Base-by-base conservation (phyloP, 2,888 invertebrate genomes). In the Brenthis daphne region DNA sequence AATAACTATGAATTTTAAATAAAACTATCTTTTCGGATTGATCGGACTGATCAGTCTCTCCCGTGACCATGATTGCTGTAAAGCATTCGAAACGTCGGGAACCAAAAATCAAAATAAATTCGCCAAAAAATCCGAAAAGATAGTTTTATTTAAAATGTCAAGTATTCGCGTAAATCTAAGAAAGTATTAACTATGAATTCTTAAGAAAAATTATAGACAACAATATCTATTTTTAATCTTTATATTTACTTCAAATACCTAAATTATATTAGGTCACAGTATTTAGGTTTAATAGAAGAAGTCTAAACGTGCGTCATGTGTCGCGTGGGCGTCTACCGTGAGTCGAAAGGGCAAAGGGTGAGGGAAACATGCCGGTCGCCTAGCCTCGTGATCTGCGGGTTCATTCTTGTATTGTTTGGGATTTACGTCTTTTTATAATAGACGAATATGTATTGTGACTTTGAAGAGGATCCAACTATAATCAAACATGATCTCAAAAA, bases 211-310 rank as follows among this genome's bases (percentile, higher is more conserved):
- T 43, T 20, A 43, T 43, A 43, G 1, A 43, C 37, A 43, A 43
- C 11, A 43, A 11, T 43, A 43, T 11, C 1, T 29, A 5, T 11
- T 11, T n/a, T 56, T 56, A 33, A 3, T 2, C 11, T n/a, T 33
- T 24, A 57, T 47, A 57, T 14, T 16, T 16, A 47, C 3, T 20
- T 47, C 12, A 12, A 14, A 24, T 8, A 14, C 8, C 29, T 60
- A 63, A 61, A 53, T 57, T 61, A 56, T 33, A 63, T 20, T 16
- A 33, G 65, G 51, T 73, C 65, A 69, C 71, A 68, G 64, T 64
- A 57, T 65, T 54, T 61, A 58, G 67, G 57, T 77, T 79, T 82
- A 79, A 78, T 71, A 67, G 70, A 47, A 53, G 67, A 67, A 67
- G 69, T 63, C 67, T 67, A 57, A 67, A 48, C 69, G 67, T 63